Base-by-base conservation (phyloP, 2,888 invertebrate species). In the Strigamia transsilvanica region DNA sequence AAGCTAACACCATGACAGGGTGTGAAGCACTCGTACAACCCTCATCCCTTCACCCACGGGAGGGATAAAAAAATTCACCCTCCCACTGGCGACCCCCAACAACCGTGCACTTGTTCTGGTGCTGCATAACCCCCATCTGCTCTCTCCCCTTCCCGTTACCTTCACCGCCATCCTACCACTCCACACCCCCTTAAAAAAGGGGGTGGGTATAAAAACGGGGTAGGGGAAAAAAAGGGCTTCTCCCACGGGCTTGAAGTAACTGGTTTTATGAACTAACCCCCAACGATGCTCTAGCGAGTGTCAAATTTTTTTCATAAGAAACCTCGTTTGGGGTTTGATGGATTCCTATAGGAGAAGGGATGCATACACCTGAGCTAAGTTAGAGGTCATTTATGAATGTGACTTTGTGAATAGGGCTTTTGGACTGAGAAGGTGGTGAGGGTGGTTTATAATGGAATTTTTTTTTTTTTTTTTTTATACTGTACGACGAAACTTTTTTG, bases 1-100 rank as follows among this genome's bases (percentile, higher is more conserved):
- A 73, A 73, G 73, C 73, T n/a, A 73, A 73, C 73, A 73, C 73
- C 73, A 73, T 73, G 73, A 73, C 73, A 73, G 73, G 73, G 73
- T 73, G 73, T 73, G 73, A 73, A 73, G 73, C 73, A 73, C 73
- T 73, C 73, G 32, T 73, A 73, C 73, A 27, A 73, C 73, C 73
- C 73, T 73, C 73, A 73, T 73, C 73, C 73, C 73, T 73, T 73
- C 73, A 73, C 73, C 73, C 73, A 32, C 73, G 32, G 32, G 73
- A 73, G 73, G 73, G 73, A 32, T 73, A 73, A 73, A 73, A 66
- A 32, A 73, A 73, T 73, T 73, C 73, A 32, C 73, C 73, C 73
- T 73, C 73, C 73, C 73, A 73, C 73, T 32, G 73, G 73, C 73
- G 73, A 73, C 73, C 73, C 73, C 73, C 73, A 73, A 73, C 73